Conservation (phyloP, 2,113 vertebrate genomes). For the Phaethornis superciliosus region DNA sequence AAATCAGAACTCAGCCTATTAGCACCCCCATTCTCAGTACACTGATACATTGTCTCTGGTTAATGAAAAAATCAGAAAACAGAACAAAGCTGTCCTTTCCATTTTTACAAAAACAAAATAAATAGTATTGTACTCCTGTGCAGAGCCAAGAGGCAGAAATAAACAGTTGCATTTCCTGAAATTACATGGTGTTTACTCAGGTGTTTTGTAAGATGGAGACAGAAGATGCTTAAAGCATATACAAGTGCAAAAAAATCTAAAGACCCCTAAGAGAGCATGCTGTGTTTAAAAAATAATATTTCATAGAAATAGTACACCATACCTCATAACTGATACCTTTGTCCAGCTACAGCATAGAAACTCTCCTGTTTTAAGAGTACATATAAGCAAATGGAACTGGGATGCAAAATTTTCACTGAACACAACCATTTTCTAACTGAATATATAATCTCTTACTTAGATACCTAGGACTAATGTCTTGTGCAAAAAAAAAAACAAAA, state of each 20-base stretch:
- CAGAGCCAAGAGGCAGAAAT: background rate
- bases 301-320: background rate
- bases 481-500: background rate
- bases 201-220: background rate
- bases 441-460: background rate
- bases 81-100: background rate
- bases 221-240: background rate
- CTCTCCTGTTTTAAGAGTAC: background rate
- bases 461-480: background rate
- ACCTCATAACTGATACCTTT: background rate
- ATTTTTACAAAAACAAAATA: background rate
- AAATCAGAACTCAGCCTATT: background rate
- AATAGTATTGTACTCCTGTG: background rate
- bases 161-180: background rate
- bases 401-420: background rate
- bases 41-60: background rate
- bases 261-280: background rate
- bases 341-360: background rate
- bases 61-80: background rate
- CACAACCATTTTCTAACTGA: background rate
- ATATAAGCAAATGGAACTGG: background rate
- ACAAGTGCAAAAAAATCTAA: background rate
- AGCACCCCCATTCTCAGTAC: background rate
- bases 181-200: background rate
- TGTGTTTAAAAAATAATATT: background rate